Conservation (phyloP, 2,113 vertebrate species). For the Agapornis roseicollis region DNA sequence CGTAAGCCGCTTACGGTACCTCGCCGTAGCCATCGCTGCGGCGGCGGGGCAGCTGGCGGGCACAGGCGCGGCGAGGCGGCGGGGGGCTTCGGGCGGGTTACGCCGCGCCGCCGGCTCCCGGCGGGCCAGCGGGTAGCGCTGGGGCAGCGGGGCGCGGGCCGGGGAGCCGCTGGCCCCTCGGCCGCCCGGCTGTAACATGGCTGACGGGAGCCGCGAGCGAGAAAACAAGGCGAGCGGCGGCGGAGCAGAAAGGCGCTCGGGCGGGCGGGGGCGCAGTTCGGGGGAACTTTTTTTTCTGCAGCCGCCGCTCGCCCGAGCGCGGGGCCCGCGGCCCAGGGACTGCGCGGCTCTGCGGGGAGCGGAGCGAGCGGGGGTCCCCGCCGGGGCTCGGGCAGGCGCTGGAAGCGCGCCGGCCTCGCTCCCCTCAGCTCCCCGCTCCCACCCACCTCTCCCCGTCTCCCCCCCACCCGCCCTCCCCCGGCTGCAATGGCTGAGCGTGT, state of each 20-base stretch:
- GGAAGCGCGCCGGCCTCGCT: neutral
- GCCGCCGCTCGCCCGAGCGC: conserved; percentile 59
- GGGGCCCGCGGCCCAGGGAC: neutral
- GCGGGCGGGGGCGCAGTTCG: conserved; percentile 82
- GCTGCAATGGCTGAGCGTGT: conserved; percentile 76
- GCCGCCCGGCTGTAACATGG: conserved; percentile 86
- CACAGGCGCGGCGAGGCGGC: neutral
- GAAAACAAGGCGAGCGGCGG: conserved; percentile 73
- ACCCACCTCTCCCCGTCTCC: no score
- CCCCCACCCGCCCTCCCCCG: no score
- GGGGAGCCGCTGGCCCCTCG: neutral
- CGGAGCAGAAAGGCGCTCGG: conserved; percentile 75
- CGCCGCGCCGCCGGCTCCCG: neutral
- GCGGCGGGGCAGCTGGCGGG: neutral
- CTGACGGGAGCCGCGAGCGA: conserved; percentile 84
- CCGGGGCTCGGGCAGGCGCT: neutral
- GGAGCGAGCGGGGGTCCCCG: neutral
- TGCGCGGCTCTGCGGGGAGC: neutral
- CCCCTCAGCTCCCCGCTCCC: no score
- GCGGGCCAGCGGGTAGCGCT: neutral
- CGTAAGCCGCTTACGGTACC: neutral
- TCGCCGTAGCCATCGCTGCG: neutral
- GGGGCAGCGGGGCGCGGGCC: neutral
- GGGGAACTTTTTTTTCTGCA: conserved; percentile 83
- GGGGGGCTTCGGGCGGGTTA: neutral